These are phyloP conservation scores for Melanotaenia nigrans DNA, from an alignment of 2,797 vertebrate species.

Conservation along the genomic window DNA sequence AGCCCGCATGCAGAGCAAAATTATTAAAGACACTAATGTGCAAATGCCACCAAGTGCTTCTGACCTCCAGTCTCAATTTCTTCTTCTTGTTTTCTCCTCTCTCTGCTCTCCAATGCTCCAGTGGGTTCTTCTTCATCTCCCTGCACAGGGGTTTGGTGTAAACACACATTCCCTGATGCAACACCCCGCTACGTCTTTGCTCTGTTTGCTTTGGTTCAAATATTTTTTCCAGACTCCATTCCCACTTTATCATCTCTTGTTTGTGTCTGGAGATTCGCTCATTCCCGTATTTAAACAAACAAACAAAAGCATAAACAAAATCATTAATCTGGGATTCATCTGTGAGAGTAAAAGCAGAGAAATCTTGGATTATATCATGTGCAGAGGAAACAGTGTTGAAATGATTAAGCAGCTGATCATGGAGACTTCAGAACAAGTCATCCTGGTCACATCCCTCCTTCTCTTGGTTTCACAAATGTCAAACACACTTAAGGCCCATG, in stretches of 20 bases:
- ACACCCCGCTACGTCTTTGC: slow-evolving; percentile 22
- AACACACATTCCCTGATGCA: slow-evolving; percentile 38
- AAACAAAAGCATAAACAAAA: slow-evolving; percentile 29
- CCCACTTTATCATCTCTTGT: slow-evolving; percentile 40
- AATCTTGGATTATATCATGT: neutral
- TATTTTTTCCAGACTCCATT: slow-evolving; percentile 28
- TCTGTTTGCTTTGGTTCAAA: slow-evolving; percentile 41
- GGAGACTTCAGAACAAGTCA: slow-evolving; percentile 17
- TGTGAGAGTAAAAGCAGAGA: neutral
- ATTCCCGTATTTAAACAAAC: neutral
- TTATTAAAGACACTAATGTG: neutral
- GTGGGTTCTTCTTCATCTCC: slow-evolving; percentile 3
- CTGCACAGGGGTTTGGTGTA: slow-evolving; percentile 10
- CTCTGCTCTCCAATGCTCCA: neutral
- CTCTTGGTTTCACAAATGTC: slow-evolving; percentile 25
- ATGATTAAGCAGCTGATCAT: slow-evolving; percentile 19
- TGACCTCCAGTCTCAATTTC: slow-evolving; percentile 5
- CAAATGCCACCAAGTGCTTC: neutral
- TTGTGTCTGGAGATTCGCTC: slow-evolving; percentile 35
- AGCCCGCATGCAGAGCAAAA: slow-evolving; percentile 12
- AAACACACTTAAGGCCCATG: slow-evolving; percentile 9
- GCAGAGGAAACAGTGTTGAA: too few relatives aligned
- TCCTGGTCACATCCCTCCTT: neutral
- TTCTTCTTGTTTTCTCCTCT: neutral
- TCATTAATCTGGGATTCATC: slow-evolving; percentile 24